Conservation (phyloP, 2,888 invertebrate species). For the Drosophila putrida region DNA sequence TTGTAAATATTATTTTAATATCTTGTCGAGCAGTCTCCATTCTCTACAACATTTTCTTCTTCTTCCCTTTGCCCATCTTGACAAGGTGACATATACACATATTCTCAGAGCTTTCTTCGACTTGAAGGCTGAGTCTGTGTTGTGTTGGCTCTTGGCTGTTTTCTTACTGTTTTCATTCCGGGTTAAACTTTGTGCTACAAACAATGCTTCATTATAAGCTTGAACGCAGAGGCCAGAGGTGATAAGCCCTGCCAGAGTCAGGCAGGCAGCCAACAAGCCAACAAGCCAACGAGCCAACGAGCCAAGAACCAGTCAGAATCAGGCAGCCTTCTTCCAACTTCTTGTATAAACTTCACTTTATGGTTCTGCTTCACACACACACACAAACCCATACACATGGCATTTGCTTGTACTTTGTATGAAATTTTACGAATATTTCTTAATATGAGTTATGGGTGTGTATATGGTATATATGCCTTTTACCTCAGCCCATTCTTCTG, state of each 20-base stretch:
- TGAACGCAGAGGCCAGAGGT: conserved; percentile 69
- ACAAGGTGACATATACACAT: conserved; percentile 31
- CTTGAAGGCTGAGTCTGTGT: conserved; percentile 28
- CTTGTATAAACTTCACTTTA: conserved; percentile 78
- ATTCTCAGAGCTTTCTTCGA: conserved; percentile 18
- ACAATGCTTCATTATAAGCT: conserved; percentile 81
- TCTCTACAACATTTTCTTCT: neutral
- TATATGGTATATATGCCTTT: conserved; percentile 23
- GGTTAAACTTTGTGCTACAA: conserved; percentile 76
- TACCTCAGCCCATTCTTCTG: conserved; percentile 25
- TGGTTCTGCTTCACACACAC: conserved; percentile 59
- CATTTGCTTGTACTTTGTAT: conserved; percentile 76
- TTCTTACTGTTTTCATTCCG: conserved; percentile 60
- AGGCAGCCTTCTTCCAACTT: conserved; percentile 51
- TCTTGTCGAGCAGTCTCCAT: conserved; percentile 48
- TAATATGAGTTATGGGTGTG: conserved; percentile 63
- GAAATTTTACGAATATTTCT: conserved; percentile 78
- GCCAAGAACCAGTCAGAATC: conserved; percentile 22
- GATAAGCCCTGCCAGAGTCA: conserved; percentile 77
- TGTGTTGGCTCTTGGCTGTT: conserved; percentile 52
- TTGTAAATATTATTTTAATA: conserved; percentile 81
- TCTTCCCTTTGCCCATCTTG: neutral
- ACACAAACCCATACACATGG: conserved; percentile 28
- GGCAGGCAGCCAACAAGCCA: conserved; percentile 35
- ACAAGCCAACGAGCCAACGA: conserved; percentile 19